Base-by-base conservation (phyloP, 2,113 vertebrate genomes). In the Hippoglossus stenolepis region DNA sequence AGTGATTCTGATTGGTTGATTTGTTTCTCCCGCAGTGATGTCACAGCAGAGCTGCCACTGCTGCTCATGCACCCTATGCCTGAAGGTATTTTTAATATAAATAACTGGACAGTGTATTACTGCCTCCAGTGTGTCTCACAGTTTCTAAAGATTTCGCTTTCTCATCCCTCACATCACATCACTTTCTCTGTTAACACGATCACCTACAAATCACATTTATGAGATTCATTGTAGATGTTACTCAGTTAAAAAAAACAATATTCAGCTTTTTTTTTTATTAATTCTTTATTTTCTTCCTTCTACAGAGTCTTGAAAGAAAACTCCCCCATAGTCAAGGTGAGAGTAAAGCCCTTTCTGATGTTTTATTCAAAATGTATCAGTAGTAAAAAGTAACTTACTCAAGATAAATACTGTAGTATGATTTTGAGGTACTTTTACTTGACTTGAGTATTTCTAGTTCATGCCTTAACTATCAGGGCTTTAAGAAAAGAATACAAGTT, bases 51-150 rank as follows among this genome's bases (percentile, higher is more conserved):
- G 81, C 68, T 97, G 70, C 96, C 97, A 0, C 10, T 97, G 74
- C 91, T 80, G 62, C 94, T 97, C 82, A 97, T 97, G 95, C 95
- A 97, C 81, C 94, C 96, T 2, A 96, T 96, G 88, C 96, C 96
- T 12, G 40, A 53, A 3, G 94, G 96, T 3, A 90, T 61, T 10
- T 61, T 20, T 20, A 24, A n/a, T 4, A 57, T 57, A 15, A 10
- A 56, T 56, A 56, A 23, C 53, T 13, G 21, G 24, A 58, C 14
- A 26, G 11, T 15, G 21, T 18, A 0, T 43, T 5, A 10, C 2
- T 60, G 23, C 11, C 51, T 12, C 11, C 10, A 23, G 1, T 62
- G 12, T 5, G 13, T 5, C 11, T 58, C 1, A 18, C 13, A 54
- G 1, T 53, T 67, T 49, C 35, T 68, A 18, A 70, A 49, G 15